phyloP scores from a whole-genome alignment of 2,797 vertebrate species.

The Etheostoma perlongum region DNA sequence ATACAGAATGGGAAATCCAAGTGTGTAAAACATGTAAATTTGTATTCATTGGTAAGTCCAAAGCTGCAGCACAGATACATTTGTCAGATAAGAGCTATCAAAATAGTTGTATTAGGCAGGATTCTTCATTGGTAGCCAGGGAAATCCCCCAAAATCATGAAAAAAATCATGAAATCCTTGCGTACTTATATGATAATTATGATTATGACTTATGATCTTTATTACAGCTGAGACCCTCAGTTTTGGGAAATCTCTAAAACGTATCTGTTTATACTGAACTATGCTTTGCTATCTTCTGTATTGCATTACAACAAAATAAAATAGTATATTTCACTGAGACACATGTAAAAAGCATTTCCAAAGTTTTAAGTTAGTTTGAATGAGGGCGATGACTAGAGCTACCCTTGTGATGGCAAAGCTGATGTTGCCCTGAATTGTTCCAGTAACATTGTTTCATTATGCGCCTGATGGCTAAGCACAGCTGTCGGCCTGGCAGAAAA shows the following conservation, averaged over 20 bases:
- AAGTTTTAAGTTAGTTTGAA: background rate
- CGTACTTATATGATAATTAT: no score
- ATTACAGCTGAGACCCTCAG: background rate
- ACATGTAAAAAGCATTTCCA: background rate
- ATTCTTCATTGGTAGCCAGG: slow-evolving; percentile 1
- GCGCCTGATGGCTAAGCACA: slow-evolving; percentile 67
- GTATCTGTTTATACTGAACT: background rate
- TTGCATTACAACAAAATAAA: background rate
- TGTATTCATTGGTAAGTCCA: slow-evolving; percentile 8
- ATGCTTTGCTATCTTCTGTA: background rate
- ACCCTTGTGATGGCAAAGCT: slow-evolving; percentile 44
- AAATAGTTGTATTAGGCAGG: slow-evolving; percentile 2
- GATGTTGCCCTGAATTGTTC: slow-evolving; percentile 44
- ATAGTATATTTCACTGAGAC: background rate
- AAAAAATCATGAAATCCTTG: slow-evolving; percentile 19
- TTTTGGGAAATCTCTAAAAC: slow-evolving; percentile 9
- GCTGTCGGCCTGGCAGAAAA: slow-evolving; percentile 68
- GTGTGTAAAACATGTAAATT: slow-evolving; percentile 17
- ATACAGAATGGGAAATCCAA: slow-evolving; percentile 7
- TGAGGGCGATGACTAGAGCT: slow-evolving; percentile 24
- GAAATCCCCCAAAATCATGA: background rate
- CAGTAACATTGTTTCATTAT: slow-evolving; percentile 58
- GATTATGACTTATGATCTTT: slow-evolving; percentile 1
- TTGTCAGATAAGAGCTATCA: slow-evolving; percentile 4
- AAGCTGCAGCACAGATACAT: slow-evolving; percentile 16